Conservation (phyloP, 2,888 invertebrate species). For the Tipula confusa region DNA sequence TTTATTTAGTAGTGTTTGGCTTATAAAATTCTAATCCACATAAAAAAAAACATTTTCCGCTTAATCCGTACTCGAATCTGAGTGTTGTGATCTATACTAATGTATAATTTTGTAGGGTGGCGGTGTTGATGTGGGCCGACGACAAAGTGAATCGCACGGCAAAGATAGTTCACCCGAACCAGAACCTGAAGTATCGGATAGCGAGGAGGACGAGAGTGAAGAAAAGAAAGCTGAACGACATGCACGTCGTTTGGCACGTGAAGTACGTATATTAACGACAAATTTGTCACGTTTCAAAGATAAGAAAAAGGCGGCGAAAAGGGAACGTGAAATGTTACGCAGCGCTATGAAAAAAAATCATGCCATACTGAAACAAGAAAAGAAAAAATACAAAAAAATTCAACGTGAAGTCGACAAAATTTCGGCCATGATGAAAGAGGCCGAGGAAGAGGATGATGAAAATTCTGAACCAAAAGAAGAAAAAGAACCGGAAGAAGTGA, state of each 20-base stretch:
- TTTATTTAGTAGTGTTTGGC: background rate
- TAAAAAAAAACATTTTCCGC: background rate
- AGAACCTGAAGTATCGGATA: slow-evolving; percentile 57
- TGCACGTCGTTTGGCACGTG: slow-evolving; percentile 59
- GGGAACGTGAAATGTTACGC: slow-evolving; percentile 71
- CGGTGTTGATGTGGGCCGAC: slow-evolving; percentile 41
- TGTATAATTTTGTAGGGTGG: background rate
- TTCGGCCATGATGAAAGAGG: slow-evolving; percentile 81
- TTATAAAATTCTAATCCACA: slow-evolving; percentile 3
- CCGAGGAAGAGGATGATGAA: slow-evolving; percentile 65
- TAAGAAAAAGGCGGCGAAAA: slow-evolving; percentile 66
- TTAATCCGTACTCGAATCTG: background rate
- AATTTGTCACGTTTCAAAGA: slow-evolving; percentile 57
- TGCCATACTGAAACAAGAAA: slow-evolving; percentile 55
- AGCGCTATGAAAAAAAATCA: slow-evolving; percentile 79
- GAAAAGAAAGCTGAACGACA: slow-evolving; percentile 62
- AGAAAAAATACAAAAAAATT: slow-evolving; percentile 73
- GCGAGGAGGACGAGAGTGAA: slow-evolving; percentile 63
- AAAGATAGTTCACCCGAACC: slow-evolving; percentile 58
- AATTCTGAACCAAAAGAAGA: slow-evolving; percentile 61
- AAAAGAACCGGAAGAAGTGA: slow-evolving; percentile 51
- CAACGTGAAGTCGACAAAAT: slow-evolving; percentile 89
- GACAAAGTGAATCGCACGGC: slow-evolving; percentile 46
- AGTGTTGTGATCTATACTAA: background rate
- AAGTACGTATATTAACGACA: slow-evolving; percentile 47